A percentile compares a stretch with the other conserved stretches of the same genome.
phyloP scores from a whole-genome alignment of 2,888 invertebrate species.

The Apodemia zela region DNA sequence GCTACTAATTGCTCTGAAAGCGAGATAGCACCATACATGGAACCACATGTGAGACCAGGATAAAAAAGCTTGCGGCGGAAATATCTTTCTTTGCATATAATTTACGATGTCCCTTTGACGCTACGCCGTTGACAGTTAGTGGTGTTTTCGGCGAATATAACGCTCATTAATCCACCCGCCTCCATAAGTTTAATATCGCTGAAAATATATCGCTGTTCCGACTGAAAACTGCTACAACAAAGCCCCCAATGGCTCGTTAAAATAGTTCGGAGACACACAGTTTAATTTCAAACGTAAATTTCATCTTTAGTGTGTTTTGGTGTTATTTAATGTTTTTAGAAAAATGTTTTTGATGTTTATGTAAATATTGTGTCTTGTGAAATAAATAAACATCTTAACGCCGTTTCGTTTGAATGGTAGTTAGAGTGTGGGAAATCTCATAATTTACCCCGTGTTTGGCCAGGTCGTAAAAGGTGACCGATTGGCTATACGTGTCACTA shows the following conservation, averaged over 20 bases:
- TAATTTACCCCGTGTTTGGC: no score
- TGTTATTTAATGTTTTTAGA: slow-evolving; percentile 2
- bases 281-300: slow-evolving; percentile 19
- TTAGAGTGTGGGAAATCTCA: no score
- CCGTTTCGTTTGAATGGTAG: not conserved
- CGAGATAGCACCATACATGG: slow-evolving; percentile 28
- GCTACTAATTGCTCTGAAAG: slow-evolving; percentile 39
- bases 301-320: slow-evolving; percentile 2
- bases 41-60: slow-evolving; percentile 39
- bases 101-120: slow-evolving; percentile 40
- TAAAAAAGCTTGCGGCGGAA: slow-evolving; percentile 46
- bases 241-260: slow-evolving; percentile 69
- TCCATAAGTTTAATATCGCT: slow-evolving; percentile 47
- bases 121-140: slow-evolving; percentile 33
- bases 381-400: not conserved
- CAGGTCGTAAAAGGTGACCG: no score
- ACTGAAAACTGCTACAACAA: slow-evolving; percentile 44
- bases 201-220: slow-evolving; percentile 50
- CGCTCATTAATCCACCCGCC: slow-evolving; percentile 62
- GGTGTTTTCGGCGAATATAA: slow-evolving; percentile 61
- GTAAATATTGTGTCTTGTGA: not conserved
- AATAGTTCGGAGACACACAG: slow-evolving; percentile 29
- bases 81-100: slow-evolving; percentile 63
- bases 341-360: slow-evolving; percentile 13
- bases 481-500: no score